phyloP scores from a whole-genome alignment of 2,888 invertebrate species.

The Plebejus argus region DNA sequence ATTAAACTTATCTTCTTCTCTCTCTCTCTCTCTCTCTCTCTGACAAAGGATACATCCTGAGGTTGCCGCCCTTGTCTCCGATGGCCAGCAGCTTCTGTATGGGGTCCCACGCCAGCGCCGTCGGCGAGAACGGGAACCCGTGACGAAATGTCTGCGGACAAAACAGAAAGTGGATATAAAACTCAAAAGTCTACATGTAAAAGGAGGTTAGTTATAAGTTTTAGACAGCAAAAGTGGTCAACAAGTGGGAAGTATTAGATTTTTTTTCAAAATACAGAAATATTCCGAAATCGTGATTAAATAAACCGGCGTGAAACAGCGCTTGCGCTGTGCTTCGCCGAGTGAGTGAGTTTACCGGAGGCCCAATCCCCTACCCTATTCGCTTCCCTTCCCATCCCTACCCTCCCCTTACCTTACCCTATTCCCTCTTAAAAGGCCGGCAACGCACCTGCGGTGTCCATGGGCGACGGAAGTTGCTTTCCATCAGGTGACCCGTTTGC shows the following conservation, averaged over 20 bases:
- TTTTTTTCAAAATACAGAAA: no score
- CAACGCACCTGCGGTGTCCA: no score
- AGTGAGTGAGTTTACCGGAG: no score
- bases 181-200: background rate
- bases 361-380: no score
- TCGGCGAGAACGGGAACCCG: slow-evolving; percentile 99
- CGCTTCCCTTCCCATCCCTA: no score
- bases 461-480: no score
- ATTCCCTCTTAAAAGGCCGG: no score
- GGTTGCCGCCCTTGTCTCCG: slow-evolving; percentile 96
- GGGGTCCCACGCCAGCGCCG: slow-evolving; percentile 98
- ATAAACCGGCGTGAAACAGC: no score
- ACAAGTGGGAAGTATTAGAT: background rate
- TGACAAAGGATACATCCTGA: slow-evolving; percentile 95
- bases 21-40: background rate
- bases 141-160: slow-evolving; percentile 95
- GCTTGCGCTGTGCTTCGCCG: no score
- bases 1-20: background rate
- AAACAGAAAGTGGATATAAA: slow-evolving; percentile 43
- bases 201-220: background rate
- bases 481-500: no score
- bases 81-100: slow-evolving; percentile 98
- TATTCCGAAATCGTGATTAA: no score
- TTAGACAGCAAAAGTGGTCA: background rate
- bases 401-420: no score